Evolutionary conservation across 2,888 invertebrate species (phyloP).

Genomic region (Deilephila elpenor): DNA sequence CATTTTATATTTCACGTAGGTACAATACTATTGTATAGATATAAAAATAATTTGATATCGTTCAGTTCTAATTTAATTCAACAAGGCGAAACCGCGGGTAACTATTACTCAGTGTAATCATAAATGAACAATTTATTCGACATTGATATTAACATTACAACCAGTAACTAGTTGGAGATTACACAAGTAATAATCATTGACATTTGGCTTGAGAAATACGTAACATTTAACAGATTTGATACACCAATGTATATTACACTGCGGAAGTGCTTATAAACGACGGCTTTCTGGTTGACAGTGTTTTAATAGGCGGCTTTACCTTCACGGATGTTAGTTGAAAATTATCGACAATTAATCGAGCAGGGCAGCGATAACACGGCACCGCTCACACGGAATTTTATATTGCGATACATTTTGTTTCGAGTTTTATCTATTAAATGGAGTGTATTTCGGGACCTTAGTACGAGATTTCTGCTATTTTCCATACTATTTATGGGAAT

Average conservation of each 20-base stretch:
- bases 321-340: slow-evolving; percentile 28
- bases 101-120: neutral
- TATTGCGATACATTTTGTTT: neutral
- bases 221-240: neutral
- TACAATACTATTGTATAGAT: no score
- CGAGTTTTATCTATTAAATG: neutral
- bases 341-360: neutral
- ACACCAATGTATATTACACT: neutral
- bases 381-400: neutral
- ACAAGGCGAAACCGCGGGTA: neutral
- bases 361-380: neutral
- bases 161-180: neutral
- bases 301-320: slow-evolving; percentile 22
- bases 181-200: slow-evolving; percentile 1
- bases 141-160: slow-evolving; percentile 1
- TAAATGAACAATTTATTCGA: slow-evolving; percentile 24
- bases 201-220: slow-evolving; percentile 13
- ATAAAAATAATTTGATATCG: no score
- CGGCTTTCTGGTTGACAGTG: slow-evolving; percentile 27
- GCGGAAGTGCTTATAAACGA: slow-evolving; percentile 4
- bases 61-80: no score
- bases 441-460: neutral
- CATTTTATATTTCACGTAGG: no score
- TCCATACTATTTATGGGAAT: no score
- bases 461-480: neutral